phyloP scores from a whole-genome alignment of 1,140 invertebrate species.

The Antheraea mylitta region DNA sequence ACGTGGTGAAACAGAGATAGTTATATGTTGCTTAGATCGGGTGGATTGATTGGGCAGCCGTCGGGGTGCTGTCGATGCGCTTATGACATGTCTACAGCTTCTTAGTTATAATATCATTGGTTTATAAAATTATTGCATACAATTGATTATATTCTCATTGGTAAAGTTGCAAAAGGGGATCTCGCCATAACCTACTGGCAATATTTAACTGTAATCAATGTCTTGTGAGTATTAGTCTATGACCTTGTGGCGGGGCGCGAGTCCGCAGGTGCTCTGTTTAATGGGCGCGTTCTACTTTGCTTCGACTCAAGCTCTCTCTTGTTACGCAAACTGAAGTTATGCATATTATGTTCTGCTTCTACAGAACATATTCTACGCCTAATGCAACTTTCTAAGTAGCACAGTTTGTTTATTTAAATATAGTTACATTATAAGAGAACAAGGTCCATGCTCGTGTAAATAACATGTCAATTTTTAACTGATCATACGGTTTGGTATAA shows the following conservation, averaged over 20 bases:
- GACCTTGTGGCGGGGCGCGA: constrained; percentile 34
- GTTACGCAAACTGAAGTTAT: constrained; percentile 74
- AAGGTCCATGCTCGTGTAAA: too few relatives aligned
- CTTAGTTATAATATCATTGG: too few relatives aligned
- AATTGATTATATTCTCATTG: neutral
- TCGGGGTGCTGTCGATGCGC: too few relatives aligned
- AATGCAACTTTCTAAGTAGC: constrained; percentile 57
- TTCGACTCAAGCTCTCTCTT: constrained; percentile 60
- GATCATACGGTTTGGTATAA: too few relatives aligned
- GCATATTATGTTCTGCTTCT: constrained; percentile 66
- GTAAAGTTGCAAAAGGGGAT: neutral
- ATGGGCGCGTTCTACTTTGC: constrained; percentile 67
- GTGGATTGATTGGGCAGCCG: too few relatives aligned
- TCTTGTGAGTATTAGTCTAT: neutral
- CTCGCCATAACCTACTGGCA: neutral
- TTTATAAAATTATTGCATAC: neutral
- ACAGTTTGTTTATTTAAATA: neutral
- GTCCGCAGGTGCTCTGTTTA: constrained; percentile 46
- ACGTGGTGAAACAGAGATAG: too few relatives aligned
- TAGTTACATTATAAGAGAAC: too few relatives aligned
- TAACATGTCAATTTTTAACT: too few relatives aligned
- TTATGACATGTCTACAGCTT: too few relatives aligned
- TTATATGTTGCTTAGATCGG: too few relatives aligned
- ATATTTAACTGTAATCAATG: neutral
- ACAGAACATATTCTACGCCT: constrained; percentile 47